Base-by-base conservation (phyloP, 2,113 vertebrate species). In the Galemys pyrenaicus region DNA sequence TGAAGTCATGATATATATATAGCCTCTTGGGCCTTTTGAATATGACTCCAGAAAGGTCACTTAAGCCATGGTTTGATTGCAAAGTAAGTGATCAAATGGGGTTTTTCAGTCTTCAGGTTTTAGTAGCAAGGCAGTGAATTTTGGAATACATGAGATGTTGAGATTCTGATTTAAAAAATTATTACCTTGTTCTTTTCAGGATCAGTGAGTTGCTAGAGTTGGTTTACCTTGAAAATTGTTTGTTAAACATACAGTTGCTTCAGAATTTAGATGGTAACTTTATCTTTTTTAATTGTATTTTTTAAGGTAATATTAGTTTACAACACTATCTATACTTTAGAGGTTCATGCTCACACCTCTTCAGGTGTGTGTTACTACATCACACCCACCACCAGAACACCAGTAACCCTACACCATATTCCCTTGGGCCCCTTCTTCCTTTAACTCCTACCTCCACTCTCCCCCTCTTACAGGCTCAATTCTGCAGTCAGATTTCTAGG, bases 11-110 rank as follows among this genome's bases (percentile, higher is more conserved):
- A 51, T 71, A 71, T 81, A 51, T 71, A 71, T 81, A 65, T 64
- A 22, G 86, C 32, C 46, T 87, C 58, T 75, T 60, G 51, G 54
- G 71, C 3, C 26, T 80, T 93, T 87, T 93, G 84, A 93, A 75
- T 85, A 84, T 87, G 80, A 49, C 39, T 95, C 91, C 70, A 79
- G 74, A 95, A 95, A 94, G 80, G 64, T 89, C 74, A 82, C 51
- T 86, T 82, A 82, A 93, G 56, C 15, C 26, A 41, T 77, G 71
- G 64, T 75, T 95, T 79, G 64, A 67, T 91, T 89, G 30, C 37
- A 91, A 35, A 89, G 13, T 82, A 58, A 58, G 8, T 64, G 41
- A 89, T 39, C 6, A 4, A 22, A 20, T 79, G 5, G 26, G 3
- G 46, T 65, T 90, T 93, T 89, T 64, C 28, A 77, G 16, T 6